Conservation (phyloP, 1,140 invertebrate genomes). For the Pectinophora gossypiella region DNA sequence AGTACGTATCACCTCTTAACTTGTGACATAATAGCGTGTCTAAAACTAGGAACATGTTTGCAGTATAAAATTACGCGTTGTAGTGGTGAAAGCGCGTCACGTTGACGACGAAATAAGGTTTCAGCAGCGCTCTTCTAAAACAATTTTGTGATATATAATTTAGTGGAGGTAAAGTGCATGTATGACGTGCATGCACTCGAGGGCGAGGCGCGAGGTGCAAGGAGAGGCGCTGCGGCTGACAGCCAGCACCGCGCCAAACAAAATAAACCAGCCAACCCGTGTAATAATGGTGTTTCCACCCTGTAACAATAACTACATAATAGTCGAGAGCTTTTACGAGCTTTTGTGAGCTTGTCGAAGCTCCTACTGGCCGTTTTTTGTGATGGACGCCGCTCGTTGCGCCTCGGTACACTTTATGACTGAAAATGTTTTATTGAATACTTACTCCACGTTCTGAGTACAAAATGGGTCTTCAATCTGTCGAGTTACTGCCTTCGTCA, state of each 20-base stretch:
- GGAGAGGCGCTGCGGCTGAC: not conserved
- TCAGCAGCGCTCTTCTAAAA: not conserved
- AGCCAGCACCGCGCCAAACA: constrained; percentile 37
- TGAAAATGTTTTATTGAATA: constrained; percentile 66
- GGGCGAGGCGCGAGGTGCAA: not conserved
- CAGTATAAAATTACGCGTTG: no score
- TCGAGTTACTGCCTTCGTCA: no score
- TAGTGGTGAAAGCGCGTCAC: no score
- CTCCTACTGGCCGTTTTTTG: constrained; percentile 65
- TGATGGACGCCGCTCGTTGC: constrained; percentile 49
- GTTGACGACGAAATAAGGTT: not conserved
- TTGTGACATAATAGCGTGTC: no score
- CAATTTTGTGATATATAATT: not conserved
- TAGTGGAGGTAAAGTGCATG: constrained; percentile 1
- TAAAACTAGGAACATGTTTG: no score
- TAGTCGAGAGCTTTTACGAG: constrained; percentile 72
- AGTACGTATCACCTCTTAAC: no score
- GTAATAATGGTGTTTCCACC: constrained; percentile 74
- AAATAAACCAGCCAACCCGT: constrained; percentile 60
- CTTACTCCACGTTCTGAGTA: no score
- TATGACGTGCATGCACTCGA: not conserved
- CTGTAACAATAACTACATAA: constrained; percentile 74
- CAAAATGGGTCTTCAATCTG: no score
- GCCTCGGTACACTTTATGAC: constrained; percentile 45
- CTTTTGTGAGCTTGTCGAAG: constrained; percentile 70